phyloP scores from a whole-genome alignment of 2,113 vertebrate genomes.

The Haemorhous mexicanus region DNA sequence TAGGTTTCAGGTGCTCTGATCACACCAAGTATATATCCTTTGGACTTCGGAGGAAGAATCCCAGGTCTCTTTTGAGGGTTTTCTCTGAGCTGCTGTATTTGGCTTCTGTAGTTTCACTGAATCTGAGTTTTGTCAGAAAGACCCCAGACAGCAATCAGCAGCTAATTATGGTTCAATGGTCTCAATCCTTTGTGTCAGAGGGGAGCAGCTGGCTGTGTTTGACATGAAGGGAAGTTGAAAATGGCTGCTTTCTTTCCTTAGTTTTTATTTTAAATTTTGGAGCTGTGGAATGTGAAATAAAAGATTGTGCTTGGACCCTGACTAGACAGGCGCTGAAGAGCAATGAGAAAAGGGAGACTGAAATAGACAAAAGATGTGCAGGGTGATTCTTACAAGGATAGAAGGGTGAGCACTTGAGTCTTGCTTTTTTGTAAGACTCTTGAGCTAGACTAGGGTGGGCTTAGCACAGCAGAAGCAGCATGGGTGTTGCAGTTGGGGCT shows the following conservation, averaged over 20 bases:
- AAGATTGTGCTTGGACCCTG: neutral
- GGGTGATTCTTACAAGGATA: neutral
- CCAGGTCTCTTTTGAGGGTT: neutral
- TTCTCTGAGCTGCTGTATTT: neutral
- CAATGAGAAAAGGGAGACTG: neutral
- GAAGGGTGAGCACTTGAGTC: neutral
- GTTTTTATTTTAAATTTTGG: neutral
- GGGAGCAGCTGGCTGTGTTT: neutral
- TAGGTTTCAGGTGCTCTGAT: neutral
- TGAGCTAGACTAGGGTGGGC: neutral
- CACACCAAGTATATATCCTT: neutral
- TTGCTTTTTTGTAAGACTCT: neutral
- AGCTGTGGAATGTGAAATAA: neutral
- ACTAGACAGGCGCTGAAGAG: neutral
- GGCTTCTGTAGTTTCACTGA: neutral
- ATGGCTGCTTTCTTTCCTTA: neutral
- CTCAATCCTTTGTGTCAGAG: neutral
- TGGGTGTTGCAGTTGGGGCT: neutral
- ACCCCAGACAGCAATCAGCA: neutral
- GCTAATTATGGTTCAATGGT: neutral
- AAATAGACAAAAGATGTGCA: neutral
- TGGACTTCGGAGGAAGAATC: neutral
- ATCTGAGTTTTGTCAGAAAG: neutral
- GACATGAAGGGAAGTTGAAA: neutral
- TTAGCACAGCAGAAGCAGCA: neutral